These are phyloP conservation scores for Leptobrachium leishanense DNA, from an alignment of 2,113 vertebrate genomes.

Conservation along the genomic window DNA sequence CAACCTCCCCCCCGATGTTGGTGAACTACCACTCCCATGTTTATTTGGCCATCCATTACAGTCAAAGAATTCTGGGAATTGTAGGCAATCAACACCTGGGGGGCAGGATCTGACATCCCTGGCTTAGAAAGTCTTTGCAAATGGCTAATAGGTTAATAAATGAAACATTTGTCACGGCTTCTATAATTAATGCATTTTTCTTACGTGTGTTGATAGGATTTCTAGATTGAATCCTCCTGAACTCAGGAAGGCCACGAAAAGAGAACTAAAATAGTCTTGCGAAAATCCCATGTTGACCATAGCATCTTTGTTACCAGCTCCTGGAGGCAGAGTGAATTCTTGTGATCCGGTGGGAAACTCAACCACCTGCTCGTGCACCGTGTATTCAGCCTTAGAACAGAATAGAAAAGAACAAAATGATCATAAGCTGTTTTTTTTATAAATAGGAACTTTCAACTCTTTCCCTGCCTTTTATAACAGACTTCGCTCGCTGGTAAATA, in stretches of 20 bases:
- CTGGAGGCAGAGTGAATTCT: constrained; percentile 46
- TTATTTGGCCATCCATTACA: too few species aligned
- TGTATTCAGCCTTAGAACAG: constrained; percentile 48
- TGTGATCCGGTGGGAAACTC: not conserved
- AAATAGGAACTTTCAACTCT: too few species aligned
- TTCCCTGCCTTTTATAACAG: too few species aligned
- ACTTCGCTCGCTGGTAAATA: too few species aligned
- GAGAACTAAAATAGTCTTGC: constrained; percentile 50
- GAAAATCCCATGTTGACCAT: constrained; percentile 57
- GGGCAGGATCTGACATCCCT: too few species aligned
- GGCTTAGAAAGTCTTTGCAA: too few species aligned
- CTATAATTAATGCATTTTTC: constrained; percentile 1
- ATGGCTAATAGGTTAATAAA: too few species aligned
- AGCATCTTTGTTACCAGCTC: not conserved
- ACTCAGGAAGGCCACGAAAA: constrained; percentile 53
- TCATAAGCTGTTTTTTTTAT: too few species aligned
- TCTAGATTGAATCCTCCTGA: constrained; percentile 56
- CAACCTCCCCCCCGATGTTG: too few species aligned
- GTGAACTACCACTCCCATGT: not conserved
- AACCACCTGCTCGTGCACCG: constrained; percentile 55
- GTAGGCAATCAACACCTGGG: not conserved
- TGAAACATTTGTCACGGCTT: too few species aligned
- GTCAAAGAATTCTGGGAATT: too few species aligned
- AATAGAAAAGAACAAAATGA: not conserved
- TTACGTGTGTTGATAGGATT: constrained; percentile 54